These are phyloP conservation scores for Nothobranchius furzeri DNA, from an alignment of 2,113 vertebrate genomes.

Conservation along the genomic window DNA sequence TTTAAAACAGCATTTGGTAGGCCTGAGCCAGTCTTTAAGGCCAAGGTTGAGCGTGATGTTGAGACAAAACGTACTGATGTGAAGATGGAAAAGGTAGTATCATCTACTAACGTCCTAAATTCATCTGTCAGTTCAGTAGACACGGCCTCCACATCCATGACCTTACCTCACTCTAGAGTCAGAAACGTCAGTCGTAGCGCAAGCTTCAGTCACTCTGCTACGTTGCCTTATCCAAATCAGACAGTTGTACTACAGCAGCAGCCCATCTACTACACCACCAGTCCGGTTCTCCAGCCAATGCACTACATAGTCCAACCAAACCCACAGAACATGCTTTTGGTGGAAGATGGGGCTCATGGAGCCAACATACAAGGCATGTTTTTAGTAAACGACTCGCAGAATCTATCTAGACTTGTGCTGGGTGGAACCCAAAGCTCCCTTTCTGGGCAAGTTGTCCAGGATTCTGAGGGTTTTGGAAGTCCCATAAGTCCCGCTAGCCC, in stretches of 20 bases:
- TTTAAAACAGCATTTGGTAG: conserved; percentile 22
- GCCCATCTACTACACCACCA: conserved; percentile 64
- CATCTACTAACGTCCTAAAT: conserved; percentile 40
- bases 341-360: conserved; percentile 42
- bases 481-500: conserved; percentile 13
- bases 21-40: conserved; percentile 20
- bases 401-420: conserved; percentile 17
- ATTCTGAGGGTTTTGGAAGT: conserved; percentile 9
- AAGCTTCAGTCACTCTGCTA: conserved; percentile 21
- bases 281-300: conserved; percentile 50
- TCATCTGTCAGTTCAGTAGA: conserved; percentile 27
- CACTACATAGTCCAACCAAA: conserved; percentile 68
- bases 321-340: conserved; percentile 55
- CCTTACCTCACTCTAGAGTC: conserved; percentile 26
- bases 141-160: conserved; percentile 2
- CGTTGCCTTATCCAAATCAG: conserved; percentile 42
- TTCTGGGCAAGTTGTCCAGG: conserved; percentile 33
- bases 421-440: conserved; percentile 4
- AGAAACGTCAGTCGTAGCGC: conserved; percentile 35
- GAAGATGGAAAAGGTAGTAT: conserved; percentile 40
- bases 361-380: conserved; percentile 43
- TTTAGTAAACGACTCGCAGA: conserved; percentile 52
- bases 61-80: conserved; percentile 30
- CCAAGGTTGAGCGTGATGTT: conserved; percentile 35
- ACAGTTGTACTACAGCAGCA: conserved; percentile 68